Conservation (phyloP, 2,113 vertebrate genomes). For the Panurus biarmicus region DNA sequence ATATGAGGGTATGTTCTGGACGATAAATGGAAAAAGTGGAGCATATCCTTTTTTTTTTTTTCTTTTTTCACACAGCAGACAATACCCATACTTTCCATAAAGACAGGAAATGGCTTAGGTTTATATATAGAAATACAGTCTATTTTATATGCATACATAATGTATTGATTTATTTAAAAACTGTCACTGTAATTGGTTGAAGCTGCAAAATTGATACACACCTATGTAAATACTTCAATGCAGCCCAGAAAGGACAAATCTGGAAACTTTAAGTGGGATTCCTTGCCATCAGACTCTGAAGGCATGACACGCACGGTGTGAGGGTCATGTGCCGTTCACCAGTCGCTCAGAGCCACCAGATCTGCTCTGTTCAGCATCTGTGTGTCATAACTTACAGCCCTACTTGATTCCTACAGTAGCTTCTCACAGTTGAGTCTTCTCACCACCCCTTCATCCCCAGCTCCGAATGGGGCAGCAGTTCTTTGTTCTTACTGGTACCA, state of each 20-base stretch:
- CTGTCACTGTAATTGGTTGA: neutral
- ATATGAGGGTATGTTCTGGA: constrained; percentile 42
- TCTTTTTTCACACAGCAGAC: constrained; percentile 3
- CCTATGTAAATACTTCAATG: neutral
- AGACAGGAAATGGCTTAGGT: constrained; percentile 49
- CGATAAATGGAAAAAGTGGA: constrained; percentile 49
- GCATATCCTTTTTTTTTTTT: neutral
- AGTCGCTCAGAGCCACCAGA: neutral
- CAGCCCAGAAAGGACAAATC: neutral
- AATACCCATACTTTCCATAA: constrained; percentile 42
- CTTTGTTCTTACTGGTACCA: neutral
- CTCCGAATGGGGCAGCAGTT: neutral
- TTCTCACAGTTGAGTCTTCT: neutral
- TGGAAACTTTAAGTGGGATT: neutral
- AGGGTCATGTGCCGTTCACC: neutral
- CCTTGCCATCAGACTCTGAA: neutral
- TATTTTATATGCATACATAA: neutral
- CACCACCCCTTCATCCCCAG: neutral
- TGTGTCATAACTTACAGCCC: neutral
- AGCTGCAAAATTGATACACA: neutral
- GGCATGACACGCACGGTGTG: fast-evolving
- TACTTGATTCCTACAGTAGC: neutral
- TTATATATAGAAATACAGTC: constrained; percentile 27
- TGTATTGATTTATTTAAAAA: constrained; percentile 23
- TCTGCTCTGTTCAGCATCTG: neutral